Base-by-base conservation (phyloP, 2,888 invertebrate genomes). In the Cryptocephalus moraei region DNA sequence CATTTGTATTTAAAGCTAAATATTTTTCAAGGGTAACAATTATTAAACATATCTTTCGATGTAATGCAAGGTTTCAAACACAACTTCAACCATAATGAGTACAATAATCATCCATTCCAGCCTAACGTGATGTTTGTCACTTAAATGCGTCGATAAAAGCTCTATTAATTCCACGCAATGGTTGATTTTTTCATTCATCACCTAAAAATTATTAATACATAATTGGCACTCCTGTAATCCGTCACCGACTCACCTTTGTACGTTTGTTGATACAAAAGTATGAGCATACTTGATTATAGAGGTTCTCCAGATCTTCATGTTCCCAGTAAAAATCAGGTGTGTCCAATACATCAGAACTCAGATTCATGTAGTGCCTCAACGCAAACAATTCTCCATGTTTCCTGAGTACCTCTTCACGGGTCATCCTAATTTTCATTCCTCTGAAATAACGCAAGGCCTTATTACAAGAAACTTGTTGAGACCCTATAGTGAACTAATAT, bases 311-410 rank as follows among this genome's bases (percentile, higher is more conserved):
- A 46, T 87, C 79, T 59, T 94, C 92, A 45, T 92, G 80, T 62
- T 97, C 96, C 97, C 97, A 97, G 72, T 97, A 97, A 72, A 95
- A 94, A 73, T 97, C 97, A 0, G 96, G 95, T 0, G 91, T 91
- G 68, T 95, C 95, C 55, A 96, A 73, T 39, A 96, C 74, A 69
- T 96, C 95, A 0, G 95, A 95, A 57, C 92, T 91, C 54, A 97
- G 76, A 70, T 93, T 97, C 45, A 97, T 84, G 13, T 85, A 78
- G 71, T 95, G 94, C 4, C 93, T 78, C 32, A 95, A 73, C 0
- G 89, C 86, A 66, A 92, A 92, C 13, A 95, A 67, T 74, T 94
- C 90, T 0, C 95, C 95, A 43, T 86, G 85, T 66, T 86, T 88
- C 33, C 79, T 75, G 33, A 90, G 70, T 8, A 88, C 83, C 67